Evolutionary conservation across 2,888 invertebrate genomes (phyloP).

Genomic region (Trissolcus japonicus): DNA sequence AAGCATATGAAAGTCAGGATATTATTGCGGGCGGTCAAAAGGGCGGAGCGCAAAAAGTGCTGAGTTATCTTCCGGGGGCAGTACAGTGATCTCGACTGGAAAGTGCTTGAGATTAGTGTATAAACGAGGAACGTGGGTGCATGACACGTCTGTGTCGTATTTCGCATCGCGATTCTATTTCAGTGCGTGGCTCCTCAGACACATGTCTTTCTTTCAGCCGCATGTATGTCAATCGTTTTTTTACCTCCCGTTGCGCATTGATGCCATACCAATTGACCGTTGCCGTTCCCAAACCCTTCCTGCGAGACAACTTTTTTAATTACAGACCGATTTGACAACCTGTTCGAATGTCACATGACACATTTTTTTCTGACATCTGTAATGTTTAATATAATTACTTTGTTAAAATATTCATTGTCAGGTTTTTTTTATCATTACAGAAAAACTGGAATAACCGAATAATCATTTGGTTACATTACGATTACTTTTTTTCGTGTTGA

Average conservation of each 20-base stretch:
- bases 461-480: too few relatives aligned
- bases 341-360: conserved; percentile 16
- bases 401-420: too few relatives aligned
- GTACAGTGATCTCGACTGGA: conserved; percentile 58
- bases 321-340: conserved; percentile 33
- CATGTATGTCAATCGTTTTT: conserved; percentile 62
- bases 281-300: conserved; percentile 26
- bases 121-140: conserved; percentile 60
- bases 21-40: conserved; percentile 55
- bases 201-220: conserved; percentile 56
- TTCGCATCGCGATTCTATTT: conserved; percentile 52
- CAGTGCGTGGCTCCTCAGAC: conserved; percentile 58
- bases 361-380: background rate
- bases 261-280: conserved; percentile 33
- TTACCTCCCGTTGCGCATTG: conserved; percentile 56
- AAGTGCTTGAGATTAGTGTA: conserved; percentile 51
- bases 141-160: conserved; percentile 58
- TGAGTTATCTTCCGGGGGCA: conserved; percentile 70
- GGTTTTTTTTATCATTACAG: too few relatives aligned
- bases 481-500: too few relatives aligned
- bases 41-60: conserved; percentile 74
- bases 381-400: too few relatives aligned
- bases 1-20: conserved; percentile 43
- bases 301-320: conserved; percentile 46
- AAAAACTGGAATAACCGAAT: too few relatives aligned